phyloP scores from a whole-genome alignment of 2,113 vertebrate genomes.

The Tichodroma muraria region DNA sequence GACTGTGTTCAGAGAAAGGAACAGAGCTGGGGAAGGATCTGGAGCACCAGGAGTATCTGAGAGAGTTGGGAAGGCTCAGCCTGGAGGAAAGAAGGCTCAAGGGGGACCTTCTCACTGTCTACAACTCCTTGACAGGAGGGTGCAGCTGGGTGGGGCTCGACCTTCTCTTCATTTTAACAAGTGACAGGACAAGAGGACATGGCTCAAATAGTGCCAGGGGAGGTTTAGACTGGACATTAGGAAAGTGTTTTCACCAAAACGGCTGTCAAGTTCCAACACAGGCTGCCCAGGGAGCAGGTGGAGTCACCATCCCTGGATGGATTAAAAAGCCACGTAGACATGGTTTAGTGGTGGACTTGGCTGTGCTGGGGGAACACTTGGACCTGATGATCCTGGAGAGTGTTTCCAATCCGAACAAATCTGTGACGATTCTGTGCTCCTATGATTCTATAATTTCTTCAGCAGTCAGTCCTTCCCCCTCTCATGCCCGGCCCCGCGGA shows the following conservation, averaged over 20 bases:
- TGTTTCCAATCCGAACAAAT: neutral
- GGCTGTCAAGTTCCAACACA: neutral
- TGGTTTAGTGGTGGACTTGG: neutral
- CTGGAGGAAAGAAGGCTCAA: neutral
- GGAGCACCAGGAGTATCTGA: neutral
- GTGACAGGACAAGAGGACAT: neutral
- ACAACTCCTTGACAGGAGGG: neutral
- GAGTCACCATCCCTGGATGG: neutral
- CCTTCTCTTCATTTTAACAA: neutral
- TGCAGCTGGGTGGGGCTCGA: neutral
- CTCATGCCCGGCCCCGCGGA: rapidly evolving
- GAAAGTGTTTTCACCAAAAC: neutral
- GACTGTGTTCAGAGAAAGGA: neutral
- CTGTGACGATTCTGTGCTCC: neutral
- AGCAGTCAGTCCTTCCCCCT: rapidly evolving
- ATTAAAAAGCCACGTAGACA: neutral
- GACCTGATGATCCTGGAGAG: neutral
- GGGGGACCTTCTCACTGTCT: neutral
- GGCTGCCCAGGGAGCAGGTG: neutral
- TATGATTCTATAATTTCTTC: rapidly evolving
- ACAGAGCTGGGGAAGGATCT: neutral
- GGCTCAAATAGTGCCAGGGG: neutral
- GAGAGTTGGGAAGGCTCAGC: neutral
- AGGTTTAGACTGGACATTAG: neutral
- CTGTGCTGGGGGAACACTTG: neutral